These are phyloP conservation scores for Clistopyga incitator DNA, from an alignment of 2,888 invertebrate species.

Conservation along the genomic window DNA sequence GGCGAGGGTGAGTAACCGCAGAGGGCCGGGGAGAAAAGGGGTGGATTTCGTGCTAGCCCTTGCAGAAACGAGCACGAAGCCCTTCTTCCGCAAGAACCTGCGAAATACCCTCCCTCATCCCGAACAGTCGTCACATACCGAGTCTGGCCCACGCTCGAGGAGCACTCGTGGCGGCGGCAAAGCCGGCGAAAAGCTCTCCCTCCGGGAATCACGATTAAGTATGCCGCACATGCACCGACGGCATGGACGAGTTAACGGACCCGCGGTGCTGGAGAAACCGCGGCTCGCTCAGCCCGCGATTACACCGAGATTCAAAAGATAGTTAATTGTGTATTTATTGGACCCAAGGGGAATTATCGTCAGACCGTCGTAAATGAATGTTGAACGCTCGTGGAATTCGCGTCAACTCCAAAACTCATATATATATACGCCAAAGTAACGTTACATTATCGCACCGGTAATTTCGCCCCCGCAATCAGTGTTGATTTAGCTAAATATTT, in stretches of 20 bases:
- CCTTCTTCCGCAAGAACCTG: conserved; percentile 46
- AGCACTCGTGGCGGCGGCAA: conserved; percentile 36
- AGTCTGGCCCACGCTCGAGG: conserved; percentile 35
- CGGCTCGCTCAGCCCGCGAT: neutral
- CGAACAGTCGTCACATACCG: conserved; percentile 14
- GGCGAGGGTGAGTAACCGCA: conserved; percentile 18
- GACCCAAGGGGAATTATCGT: neutral
- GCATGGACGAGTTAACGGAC: conserved; percentile 64
- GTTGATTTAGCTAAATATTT: no score
- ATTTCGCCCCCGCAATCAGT: no score
- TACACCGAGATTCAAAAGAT: conserved; percentile 14
- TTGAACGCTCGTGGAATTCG: neutral
- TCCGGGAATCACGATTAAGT: conserved; percentile 65
- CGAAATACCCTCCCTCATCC: conserved; percentile 31
- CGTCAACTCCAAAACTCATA: neutral
- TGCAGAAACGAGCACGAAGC: conserved; percentile 37
- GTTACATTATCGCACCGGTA: no score
- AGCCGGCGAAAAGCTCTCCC: conserved; percentile 13
- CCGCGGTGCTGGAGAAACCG: conserved; percentile 26
- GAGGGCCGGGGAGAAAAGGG: conserved; percentile 2
- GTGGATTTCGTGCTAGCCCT: conserved; percentile 26
- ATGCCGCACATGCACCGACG: conserved; percentile 59
- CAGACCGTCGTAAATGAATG: no score
- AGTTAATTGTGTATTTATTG: neutral
- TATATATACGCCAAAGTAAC: no score